A percentile compares a stretch with the other conserved stretches of the same genome.
Conservation (phyloP, 64 coral and sea anemone genomes). For the Pocillopora verrucosa region DNA sequence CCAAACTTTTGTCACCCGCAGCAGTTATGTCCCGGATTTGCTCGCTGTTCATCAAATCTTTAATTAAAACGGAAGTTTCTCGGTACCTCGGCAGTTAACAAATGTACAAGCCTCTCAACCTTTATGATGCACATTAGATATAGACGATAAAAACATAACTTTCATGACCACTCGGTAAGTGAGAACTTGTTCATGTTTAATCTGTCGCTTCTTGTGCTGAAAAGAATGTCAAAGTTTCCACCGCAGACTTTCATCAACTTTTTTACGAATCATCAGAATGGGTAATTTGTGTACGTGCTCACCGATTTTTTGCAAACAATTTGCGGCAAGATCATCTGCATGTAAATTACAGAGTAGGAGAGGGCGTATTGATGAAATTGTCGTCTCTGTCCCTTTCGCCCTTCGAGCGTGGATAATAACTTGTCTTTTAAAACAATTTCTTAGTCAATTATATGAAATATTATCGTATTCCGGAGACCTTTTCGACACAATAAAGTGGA, state of each 20-base stretch:
- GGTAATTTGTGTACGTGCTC: neutral
- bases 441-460: neutral
- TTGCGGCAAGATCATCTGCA: neutral
- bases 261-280: neutral
- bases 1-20: too few relatives aligned
- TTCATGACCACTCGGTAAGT: too few relatives aligned
- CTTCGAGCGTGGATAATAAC: neutral
- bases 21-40: too few relatives aligned
- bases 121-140: too few relatives aligned
- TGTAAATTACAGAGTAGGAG: neutral
- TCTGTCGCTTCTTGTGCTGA: too few relatives aligned
- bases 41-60: too few relatives aligned
- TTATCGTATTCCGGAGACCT: neutral
- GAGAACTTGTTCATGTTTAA: too few relatives aligned
- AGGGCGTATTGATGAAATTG: neutral
- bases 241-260: neutral
- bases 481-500: neutral
- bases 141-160: too few relatives aligned
- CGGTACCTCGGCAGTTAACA: too few relatives aligned
- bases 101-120: too few relatives aligned
- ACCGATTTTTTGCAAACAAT: neutral
- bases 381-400: neutral
- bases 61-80: too few relatives aligned
- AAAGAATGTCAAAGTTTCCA: too few relatives aligned
- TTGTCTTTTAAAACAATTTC: neutral